Conservation (phyloP, 2,113 vertebrate genomes). For the Bufo gargarizans region DNA sequence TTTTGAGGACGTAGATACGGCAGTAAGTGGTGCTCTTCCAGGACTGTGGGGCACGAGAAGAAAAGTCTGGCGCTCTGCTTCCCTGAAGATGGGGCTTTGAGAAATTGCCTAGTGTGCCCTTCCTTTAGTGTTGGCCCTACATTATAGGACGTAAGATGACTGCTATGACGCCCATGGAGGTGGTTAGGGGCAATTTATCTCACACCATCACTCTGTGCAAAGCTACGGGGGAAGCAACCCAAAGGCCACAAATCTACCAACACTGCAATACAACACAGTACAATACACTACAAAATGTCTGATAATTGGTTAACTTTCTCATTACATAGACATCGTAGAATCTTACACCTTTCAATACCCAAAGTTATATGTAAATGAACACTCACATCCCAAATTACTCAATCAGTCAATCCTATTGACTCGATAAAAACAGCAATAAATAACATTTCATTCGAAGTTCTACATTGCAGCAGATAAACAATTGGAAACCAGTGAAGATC, state of each 20-base stretch:
- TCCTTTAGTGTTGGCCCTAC: no score
- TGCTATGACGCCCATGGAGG: no score
- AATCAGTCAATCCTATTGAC: not conserved
- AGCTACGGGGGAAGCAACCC: no score
- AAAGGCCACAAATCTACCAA: not conserved
- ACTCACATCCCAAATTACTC: constrained; percentile 11
- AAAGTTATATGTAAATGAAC: constrained; percentile 45
- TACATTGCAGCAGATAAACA: constrained; percentile 20
- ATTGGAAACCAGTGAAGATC: not conserved
- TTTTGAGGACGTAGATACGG: no score
- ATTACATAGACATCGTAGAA: not conserved
- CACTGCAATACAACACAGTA: not conserved
- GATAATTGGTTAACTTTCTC: not conserved
- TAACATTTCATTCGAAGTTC: constrained; percentile 6
- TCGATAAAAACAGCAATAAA: not conserved
- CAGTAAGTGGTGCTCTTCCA: no score
- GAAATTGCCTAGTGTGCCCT: no score
- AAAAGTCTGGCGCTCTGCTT: no score
- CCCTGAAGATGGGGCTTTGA: no score
- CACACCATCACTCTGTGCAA: not conserved
- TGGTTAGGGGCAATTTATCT: not conserved
- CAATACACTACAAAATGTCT: not conserved
- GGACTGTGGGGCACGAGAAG: no score
- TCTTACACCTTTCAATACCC: not conserved
- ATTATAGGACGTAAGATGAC: no score